These are phyloP conservation scores for Cinclus mexicanus DNA, from an alignment of 2,113 vertebrate species.

Conservation along the genomic window DNA sequence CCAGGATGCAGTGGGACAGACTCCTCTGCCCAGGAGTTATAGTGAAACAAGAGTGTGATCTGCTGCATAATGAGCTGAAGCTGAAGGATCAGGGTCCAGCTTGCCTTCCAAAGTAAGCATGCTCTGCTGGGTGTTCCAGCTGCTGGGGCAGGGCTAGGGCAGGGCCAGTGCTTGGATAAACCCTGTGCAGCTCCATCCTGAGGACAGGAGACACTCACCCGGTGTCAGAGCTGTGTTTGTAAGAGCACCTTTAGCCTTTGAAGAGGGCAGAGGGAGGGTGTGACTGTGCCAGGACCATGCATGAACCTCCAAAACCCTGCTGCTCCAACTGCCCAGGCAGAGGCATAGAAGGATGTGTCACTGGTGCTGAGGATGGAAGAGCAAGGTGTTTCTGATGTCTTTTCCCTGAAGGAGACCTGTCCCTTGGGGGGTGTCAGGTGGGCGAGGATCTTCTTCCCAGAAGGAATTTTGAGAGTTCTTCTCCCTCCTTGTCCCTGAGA, in stretches of 20 bases:
- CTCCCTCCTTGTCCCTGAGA: background rate
- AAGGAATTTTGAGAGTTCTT: background rate
- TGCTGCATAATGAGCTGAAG: background rate
- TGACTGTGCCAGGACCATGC: rapidly evolving
- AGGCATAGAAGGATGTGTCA: rapidly evolving
- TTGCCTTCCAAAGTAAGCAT: background rate
- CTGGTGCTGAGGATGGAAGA: background rate
- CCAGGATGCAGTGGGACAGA: background rate
- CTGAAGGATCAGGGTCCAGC: background rate
- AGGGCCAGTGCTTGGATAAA: background rate
- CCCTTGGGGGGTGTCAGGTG: background rate
- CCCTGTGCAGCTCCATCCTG: background rate
- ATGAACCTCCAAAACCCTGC: rapidly evolving
- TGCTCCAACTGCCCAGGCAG: rapidly evolving
- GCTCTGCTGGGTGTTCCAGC: rapidly evolving
- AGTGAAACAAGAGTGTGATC: background rate
- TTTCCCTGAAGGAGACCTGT: background rate
- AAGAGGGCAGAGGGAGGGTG: background rate
- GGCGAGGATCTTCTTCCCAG: background rate
- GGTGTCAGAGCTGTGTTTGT: rapidly evolving
- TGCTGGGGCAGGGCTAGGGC: background rate
- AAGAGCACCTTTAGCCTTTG: background rate
- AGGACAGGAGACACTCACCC: rapidly evolving
- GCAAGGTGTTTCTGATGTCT: background rate
- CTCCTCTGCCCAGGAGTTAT: background rate